phyloP scores from a whole-genome alignment of 2,888 invertebrate species.

The Limnephilus lunatus region DNA sequence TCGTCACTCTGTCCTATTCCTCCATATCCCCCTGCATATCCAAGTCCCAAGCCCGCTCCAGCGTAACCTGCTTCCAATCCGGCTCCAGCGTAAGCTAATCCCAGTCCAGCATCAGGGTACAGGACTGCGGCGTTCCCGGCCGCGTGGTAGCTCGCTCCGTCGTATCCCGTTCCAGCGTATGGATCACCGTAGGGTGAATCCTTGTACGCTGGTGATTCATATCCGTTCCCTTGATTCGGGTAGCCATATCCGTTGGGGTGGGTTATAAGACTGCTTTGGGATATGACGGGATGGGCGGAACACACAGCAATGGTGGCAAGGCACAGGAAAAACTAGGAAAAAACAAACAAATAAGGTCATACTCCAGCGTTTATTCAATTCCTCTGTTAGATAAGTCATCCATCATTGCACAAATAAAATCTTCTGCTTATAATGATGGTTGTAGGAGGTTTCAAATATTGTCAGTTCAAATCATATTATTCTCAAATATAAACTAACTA shows the following conservation, averaged over 20 bases:
- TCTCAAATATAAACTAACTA: no score
- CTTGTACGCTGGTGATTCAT: neutral
- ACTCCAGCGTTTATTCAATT: no score
- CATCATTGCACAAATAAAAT: no score
- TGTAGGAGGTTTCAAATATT: no score
- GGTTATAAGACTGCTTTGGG: conserved; percentile 55
- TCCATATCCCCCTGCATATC: neutral
- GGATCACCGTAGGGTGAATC: neutral
- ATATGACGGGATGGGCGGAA: conserved; percentile 51
- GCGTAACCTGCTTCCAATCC: neutral
- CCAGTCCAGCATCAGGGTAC: neutral
- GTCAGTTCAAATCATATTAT: no score
- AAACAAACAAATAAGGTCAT: neutral
- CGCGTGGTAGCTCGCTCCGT: neutral
- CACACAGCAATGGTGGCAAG: conserved; percentile 38
- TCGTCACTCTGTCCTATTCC: neutral
- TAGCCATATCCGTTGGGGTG: neutral
- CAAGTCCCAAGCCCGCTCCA: neutral
- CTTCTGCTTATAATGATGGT: no score
- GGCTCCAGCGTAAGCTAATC: neutral
- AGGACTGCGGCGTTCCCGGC: neutral
- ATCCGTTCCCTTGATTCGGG: neutral
- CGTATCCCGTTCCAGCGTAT: neutral
- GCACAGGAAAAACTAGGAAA: conserved; percentile 45
- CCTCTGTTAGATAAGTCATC: no score